Evolutionary conservation across 2,797 vertebrate species (phyloP), one percentile per base, ranked within the genome.

Genomic region (Sebastes reedi): DNA sequence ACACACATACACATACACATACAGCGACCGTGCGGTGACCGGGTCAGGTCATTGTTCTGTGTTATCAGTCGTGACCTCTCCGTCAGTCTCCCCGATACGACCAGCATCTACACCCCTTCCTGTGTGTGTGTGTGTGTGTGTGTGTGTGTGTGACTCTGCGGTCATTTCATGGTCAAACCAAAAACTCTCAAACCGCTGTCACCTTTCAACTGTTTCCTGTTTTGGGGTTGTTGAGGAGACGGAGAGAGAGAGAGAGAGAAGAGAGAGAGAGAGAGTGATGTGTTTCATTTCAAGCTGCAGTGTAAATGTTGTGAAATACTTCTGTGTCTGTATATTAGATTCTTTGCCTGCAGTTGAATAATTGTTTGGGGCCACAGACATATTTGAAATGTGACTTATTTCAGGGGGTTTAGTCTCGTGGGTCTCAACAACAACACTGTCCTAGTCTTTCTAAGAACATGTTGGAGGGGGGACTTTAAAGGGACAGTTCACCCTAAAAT

Each of bases 31-130:
- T 36, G 75, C 13, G 68, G 25, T 90, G 91, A 93, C 92, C 87
- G 76, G 75, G 87, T 87, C 90, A 79, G 91, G 90, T 92, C 92
- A 94, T 94, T 94, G 94, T 94, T 94, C 86, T 89, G 81, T 3
- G 77, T 91, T 94, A 94, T 94, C 92, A 90, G 92, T 71, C 79
- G 70, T 72, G 88, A 91, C 88, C 91, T 89, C 84, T 79, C 76
- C 56, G 66, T 77, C 88, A 67, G 88, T 61, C 87, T 84, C 90
- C 87, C 78, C 69, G 75, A 91, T 88, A 88, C 20, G 72, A 88
- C 87, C 79, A 64, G 83, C 89, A 72, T 78, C 86, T 90, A 87
- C 87, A 85, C 84, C 89, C 87, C 90, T 93, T 93, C 91, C 92
- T 93, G 80, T 85, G 77, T 87, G 79, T 85, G 84, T 80, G 68